phyloP scores from a whole-genome alignment of 2,113 vertebrate species.

The Hippocampus comes region DNA sequence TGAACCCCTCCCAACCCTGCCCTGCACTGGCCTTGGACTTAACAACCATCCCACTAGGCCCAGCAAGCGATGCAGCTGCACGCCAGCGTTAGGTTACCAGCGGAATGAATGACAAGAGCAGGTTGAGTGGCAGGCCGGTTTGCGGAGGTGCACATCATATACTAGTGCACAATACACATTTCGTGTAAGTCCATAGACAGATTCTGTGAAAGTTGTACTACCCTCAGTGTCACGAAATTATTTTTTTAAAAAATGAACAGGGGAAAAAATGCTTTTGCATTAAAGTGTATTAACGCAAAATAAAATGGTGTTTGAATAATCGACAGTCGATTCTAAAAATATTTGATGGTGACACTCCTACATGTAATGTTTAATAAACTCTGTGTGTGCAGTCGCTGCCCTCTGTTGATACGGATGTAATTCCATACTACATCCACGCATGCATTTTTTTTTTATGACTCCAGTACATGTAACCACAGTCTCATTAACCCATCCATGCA shows the following conservation, averaged over 20 bases:
- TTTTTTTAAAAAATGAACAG: no score
- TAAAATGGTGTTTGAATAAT: no score
- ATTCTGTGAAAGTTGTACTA: constrained; percentile 31
- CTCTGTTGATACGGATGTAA: no score
- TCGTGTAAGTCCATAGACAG: not conserved
- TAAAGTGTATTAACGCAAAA: no score
- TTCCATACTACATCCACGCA: no score
- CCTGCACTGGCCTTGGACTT: constrained; percentile 50
- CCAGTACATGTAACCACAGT: no score
- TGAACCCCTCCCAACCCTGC: constrained; percentile 32
- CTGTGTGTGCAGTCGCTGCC: not conserved
- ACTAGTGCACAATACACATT: not conserved
- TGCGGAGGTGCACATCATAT: constrained; percentile 61
- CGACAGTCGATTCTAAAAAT: no score
- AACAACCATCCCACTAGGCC: constrained; percentile 46
- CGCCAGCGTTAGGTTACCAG: constrained; percentile 65
- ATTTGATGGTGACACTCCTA: no score
- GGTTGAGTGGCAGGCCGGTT: constrained; percentile 56
- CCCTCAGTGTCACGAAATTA: constrained; percentile 43
- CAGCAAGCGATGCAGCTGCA: constrained; percentile 68
- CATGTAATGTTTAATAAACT: no score
- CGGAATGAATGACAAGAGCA: constrained; percentile 75
- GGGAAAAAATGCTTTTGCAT: no score
- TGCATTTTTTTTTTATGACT: no score
- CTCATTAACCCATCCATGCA: no score